Conservation (phyloP, 53 echinoderm and acorn worm genomes). For the Echinometra lucunter region DNA sequence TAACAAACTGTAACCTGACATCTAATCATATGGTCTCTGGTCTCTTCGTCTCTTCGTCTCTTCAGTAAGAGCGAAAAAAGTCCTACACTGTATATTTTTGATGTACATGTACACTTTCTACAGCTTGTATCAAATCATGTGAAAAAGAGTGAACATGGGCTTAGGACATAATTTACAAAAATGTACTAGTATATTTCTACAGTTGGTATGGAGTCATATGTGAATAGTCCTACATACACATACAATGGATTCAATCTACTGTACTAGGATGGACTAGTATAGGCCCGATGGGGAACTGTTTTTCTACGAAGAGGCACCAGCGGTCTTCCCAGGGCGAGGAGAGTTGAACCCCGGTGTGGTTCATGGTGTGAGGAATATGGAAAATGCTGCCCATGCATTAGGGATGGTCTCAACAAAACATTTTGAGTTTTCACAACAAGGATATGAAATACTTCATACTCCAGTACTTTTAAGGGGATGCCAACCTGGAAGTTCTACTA, state of each 20-base stretch:
- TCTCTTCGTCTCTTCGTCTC: too few relatives aligned
- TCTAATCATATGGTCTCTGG: too few relatives aligned
- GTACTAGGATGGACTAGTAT: neutral
- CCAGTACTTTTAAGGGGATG: neutral
- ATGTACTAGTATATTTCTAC: too few relatives aligned
- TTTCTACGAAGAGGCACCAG: constrained; percentile 50
- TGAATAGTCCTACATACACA: neutral
- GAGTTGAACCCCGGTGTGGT: neutral
- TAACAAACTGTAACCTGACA: too few relatives aligned
- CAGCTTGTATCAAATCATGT: too few relatives aligned
- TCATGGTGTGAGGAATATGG: constrained; percentile 65
- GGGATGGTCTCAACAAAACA: constrained; percentile 63
- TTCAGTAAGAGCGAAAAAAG: too few relatives aligned
- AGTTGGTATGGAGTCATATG: too few relatives aligned
- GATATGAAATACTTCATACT: neutral
- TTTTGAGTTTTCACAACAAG: neutral
- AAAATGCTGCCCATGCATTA: constrained; percentile 67
- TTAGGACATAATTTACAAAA: too few relatives aligned
- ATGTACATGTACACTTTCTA: too few relatives aligned
- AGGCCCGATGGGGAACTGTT: constrained; percentile 24
- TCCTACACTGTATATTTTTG: too few relatives aligned
- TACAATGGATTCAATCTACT: neutral
- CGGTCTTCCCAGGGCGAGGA: constrained; percentile 27
- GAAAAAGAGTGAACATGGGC: too few relatives aligned
- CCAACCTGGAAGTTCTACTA: neutral